A percentile compares a stretch with the other conserved stretches of the same genome.
phyloP scores from a whole-genome alignment of 2,888 invertebrate species.

The Thera obeliscata region DNA sequence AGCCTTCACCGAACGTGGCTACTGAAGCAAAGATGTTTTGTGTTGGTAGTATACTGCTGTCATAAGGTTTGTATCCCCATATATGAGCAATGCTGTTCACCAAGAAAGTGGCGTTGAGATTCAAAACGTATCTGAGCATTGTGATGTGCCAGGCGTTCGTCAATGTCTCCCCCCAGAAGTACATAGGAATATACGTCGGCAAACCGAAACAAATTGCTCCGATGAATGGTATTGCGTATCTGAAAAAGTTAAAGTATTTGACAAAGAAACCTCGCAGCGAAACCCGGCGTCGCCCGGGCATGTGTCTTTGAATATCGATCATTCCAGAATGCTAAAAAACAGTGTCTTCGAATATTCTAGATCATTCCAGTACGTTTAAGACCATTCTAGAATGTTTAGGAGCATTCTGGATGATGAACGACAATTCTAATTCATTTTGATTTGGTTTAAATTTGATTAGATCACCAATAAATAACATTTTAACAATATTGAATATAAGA shows the following conservation, averaged over 20 bases:
- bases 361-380: too few species aligned
- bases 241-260: conserved; percentile 45
- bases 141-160: conserved; percentile 67
- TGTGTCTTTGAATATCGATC: too few species aligned
- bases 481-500: too few species aligned
- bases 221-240: conserved; percentile 86
- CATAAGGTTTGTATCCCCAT: conserved; percentile 74
- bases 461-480: too few species aligned
- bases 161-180: conserved; percentile 84
- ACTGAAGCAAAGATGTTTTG: conserved; percentile 50
- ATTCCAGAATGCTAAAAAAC: too few species aligned
- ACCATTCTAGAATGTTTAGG: too few species aligned
- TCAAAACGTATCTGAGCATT: conserved; percentile 81
- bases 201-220: conserved; percentile 78
- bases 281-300: too few species aligned
- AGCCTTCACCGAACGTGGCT: conserved; percentile 58
- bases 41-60: conserved; percentile 58
- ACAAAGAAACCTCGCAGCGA: too few species aligned
- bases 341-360: too few species aligned
- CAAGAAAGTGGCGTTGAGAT: conserved; percentile 86
- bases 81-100: conserved; percentile 87
- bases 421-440: too few species aligned
- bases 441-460: too few species aligned
- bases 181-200: conserved; percentile 84
- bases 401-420: too few species aligned